Percentiles rank a stretch among this genome's conserved stretches.
phyloP scores from a whole-genome alignment of 2,797 vertebrate species.

The Rhinoraja longicauda region DNA sequence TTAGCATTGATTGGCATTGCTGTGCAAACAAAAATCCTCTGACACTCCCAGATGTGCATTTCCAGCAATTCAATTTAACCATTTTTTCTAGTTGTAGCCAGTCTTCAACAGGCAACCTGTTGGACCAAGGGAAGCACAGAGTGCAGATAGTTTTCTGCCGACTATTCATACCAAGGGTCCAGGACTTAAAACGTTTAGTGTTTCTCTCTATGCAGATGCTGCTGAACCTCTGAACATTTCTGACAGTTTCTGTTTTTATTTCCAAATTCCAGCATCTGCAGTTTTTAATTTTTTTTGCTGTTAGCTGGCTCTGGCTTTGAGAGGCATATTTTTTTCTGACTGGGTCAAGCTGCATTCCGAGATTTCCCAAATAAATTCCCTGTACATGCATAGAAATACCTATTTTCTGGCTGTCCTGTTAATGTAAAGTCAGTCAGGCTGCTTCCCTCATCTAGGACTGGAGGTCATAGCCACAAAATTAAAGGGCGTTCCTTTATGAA shows the following conservation, averaged over 20 bases:
- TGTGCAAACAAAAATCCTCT: not conserved
- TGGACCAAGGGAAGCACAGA: not conserved
- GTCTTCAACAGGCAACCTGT: not conserved
- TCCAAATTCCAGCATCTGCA: no score
- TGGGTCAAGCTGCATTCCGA: not conserved
- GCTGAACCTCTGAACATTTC: no score
- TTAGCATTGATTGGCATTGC: not conserved
- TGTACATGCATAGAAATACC: not conserved
- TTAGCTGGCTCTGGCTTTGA: not conserved
- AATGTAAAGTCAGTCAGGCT: not conserved
- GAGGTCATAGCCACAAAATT: no score
- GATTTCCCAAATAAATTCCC: not conserved
- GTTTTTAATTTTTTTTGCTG: not conserved
- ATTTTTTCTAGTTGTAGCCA: not conserved
- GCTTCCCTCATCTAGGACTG: not conserved
- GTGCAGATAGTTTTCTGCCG: not conserved
- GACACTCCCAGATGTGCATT: not conserved
- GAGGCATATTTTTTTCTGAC: not conserved
- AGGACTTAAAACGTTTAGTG: no score
- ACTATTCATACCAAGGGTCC: not conserved
- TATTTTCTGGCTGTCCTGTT: not conserved
- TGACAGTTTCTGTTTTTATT: no score
- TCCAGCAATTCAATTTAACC: not conserved
- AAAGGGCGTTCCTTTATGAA: no score
- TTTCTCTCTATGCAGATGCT: no score